Evolutionary conservation across 92 coral and sea anemone genomes (phyloP).

Genomic region (Epizoanthus rinbou): DNA sequence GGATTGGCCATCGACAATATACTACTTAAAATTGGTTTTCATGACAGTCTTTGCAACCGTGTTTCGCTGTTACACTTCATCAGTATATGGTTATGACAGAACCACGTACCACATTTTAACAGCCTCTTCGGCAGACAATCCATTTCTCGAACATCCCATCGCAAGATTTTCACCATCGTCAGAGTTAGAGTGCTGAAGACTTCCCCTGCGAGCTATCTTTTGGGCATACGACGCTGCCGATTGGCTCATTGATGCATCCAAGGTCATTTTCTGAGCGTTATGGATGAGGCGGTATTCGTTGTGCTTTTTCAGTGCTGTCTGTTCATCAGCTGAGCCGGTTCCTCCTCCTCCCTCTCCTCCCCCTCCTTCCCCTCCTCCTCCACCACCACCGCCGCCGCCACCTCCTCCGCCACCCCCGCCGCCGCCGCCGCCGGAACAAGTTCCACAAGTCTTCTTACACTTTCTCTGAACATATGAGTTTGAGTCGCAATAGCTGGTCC

Average conservation of each 20-base stretch:
- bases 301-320: constrained; percentile 5
- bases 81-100: background rate
- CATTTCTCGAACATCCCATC: constrained; percentile 21
- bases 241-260: constrained; percentile 33
- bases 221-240: constrained; percentile 27
- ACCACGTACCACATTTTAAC: constrained; percentile 9
- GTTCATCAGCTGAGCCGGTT: background rate
- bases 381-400: background rate
- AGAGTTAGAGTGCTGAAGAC: constrained; percentile 8
- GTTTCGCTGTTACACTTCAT: background rate
- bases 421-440: constrained; percentile 22
- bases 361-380: background rate
- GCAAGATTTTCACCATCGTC: constrained; percentile 37
- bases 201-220: background rate
- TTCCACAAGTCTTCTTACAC: constrained; percentile 34
- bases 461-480: constrained; percentile 17
- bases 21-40: too few relatives aligned
- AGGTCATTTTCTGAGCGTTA: constrained; percentile 8
- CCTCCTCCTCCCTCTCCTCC: constrained; percentile 10
- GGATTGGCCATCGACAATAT: too few relatives aligned
- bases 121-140: constrained; percentile 25
- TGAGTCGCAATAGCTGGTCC: constrained; percentile 15
- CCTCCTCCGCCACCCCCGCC: background rate
- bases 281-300: constrained; percentile 36
- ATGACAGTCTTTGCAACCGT: background rate